Base-by-base conservation (phyloP, 2,797 vertebrate species). In the Ctenosaura bakeri region DNA sequence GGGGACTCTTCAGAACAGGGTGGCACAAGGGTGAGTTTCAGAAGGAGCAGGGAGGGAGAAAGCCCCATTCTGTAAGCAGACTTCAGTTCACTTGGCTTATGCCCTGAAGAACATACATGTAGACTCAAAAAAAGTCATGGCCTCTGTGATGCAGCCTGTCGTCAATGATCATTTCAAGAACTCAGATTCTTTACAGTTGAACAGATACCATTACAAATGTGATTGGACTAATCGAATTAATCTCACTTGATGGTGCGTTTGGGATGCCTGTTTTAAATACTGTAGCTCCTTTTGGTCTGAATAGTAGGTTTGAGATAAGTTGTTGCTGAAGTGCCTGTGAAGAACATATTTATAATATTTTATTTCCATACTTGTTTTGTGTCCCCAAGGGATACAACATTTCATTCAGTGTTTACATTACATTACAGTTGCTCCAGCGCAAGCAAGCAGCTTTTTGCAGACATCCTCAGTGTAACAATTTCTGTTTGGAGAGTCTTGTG, bases 261-360 rank as follows among this genome's bases (percentile, higher is more conserved):
- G 54, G 78, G 50, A 80, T 54, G 16, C 54, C 46, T 77, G 3
- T 42, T 80, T 80, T 54, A 13, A 52, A 80, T 29, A 54, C 78
- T 54, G 2, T 38, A 26, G 29, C 42, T 9, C 69, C 20, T 14
- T 56, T 20, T 59, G 73, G 14, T 56, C n/a, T 86, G 52, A 86
- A 86, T 86, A 86, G 56, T 56, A 74, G 64, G 32, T 26, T 86
- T 74, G 66, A 38, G 54, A 52, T 80, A 80, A 52, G 6, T 80
- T 80, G 13, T 54, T 16, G 42, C 0, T 14, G 50, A 80, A 80
- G 13, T 80, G 20, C 52, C 24, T 80, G 3, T 80, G 18, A 54
- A 3, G 14, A 42, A 80, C 50, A 52, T 32, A n/a, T 46, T 80
- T 80, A 50, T 52, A 52, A 54, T 20, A 52, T 20, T 77, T 52